Evolutionary conservation across 1,140 invertebrate genomes (phyloP).

Genomic region (Coelopa frigida): DNA sequence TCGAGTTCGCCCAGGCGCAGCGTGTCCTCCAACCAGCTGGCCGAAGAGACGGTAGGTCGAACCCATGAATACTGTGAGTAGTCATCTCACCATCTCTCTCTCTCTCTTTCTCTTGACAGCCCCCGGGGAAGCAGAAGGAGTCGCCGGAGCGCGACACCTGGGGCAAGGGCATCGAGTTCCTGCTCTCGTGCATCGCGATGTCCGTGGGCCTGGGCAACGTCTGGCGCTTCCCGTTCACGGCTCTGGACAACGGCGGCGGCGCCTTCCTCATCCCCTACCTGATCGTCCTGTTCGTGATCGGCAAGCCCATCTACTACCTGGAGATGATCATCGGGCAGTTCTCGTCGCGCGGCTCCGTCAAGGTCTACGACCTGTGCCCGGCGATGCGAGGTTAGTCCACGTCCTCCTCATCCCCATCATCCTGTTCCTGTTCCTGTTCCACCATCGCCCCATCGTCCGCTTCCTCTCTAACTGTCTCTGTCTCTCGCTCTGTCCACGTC

Average conservation of each 20-base stretch:
- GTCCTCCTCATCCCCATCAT: neutral
- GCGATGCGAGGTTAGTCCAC: constrained; percentile 53
- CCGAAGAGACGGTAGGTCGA: neutral
- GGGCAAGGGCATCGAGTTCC: constrained; percentile 70
- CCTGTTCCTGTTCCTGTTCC: neutral
- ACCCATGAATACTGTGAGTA: neutral
- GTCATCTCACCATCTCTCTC: neutral
- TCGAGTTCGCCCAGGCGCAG: too few relatives aligned
- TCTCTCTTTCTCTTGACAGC: neutral
- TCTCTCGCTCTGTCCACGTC: neutral
- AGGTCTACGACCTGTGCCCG: constrained; percentile 50
- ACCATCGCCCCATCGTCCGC: too few relatives aligned
- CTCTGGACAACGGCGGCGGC: constrained; percentile 72
- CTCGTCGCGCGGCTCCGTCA: constrained; percentile 58
- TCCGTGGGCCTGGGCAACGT: constrained; percentile 82
- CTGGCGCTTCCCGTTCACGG: constrained; percentile 74
- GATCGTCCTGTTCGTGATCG: constrained; percentile 68
- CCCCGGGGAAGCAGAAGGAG: neutral
- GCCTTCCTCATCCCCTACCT: constrained; percentile 73
- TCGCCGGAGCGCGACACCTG: constrained; percentile 55
- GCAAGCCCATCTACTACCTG: constrained; percentile 79
- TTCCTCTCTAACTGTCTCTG: neutral
- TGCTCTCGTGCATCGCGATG: constrained; percentile 76
- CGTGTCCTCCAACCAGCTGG: too few relatives aligned
- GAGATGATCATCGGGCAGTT: constrained; percentile 73